These are phyloP conservation scores for Drosophila fungiperda DNA, from an alignment of 2,888 invertebrate genomes.

Conservation along the genomic window DNA sequence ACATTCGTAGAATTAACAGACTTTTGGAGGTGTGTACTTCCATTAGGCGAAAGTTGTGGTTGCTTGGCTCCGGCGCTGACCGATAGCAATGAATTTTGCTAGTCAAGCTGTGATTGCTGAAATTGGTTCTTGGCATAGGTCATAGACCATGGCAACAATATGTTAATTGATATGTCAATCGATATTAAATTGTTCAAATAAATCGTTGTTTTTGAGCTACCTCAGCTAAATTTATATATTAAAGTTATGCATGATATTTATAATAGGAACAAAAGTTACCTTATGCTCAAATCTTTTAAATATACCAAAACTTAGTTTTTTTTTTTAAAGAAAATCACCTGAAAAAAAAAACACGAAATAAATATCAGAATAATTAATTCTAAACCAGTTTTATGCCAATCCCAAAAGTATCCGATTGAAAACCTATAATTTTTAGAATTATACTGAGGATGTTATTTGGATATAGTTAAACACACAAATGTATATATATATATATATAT, in stretches of 20 bases:
- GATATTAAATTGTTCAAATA: not conserved
- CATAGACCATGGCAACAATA: conserved; percentile 50
- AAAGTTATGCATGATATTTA: not conserved
- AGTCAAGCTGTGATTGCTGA: conserved; percentile 17
- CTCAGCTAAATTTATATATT: not conserved
- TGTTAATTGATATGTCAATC: conserved; percentile 25
- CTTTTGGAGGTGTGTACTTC: conserved; percentile 44
- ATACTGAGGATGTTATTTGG: not conserved
- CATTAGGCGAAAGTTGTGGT: conserved; percentile 1
- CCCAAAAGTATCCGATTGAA: not conserved
- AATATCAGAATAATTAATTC: not conserved
- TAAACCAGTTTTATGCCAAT: not conserved
- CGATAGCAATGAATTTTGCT: conserved; percentile 22
- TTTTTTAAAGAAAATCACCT: not conserved
- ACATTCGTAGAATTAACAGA: not conserved
- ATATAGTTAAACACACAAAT: conserved; percentile 20
- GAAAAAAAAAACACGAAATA: not conserved
- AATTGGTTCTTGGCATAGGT: conserved; percentile 59
- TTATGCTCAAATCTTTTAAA: not conserved
- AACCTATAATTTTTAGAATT: not conserved
- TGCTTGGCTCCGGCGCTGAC: conserved; percentile 19
- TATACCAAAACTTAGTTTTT: not conserved
- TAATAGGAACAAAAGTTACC: not conserved
- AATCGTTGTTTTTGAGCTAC: not conserved
- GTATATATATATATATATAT: conserved; percentile 4